Evolutionary conservation across 2,113 vertebrate species (phyloP).

Genomic region (Carassius carassius): DNA sequence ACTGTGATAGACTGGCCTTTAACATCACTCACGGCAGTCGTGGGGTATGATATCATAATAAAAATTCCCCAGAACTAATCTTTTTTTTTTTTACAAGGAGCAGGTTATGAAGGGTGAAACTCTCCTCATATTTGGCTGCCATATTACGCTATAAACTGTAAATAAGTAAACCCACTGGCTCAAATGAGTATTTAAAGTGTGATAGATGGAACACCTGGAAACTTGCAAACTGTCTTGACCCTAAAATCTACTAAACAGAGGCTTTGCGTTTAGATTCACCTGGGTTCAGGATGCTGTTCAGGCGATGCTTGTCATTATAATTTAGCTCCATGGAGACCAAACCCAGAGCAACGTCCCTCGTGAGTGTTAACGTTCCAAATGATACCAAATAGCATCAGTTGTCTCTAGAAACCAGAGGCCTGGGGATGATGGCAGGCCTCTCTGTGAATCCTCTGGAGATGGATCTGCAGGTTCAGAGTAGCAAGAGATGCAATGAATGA

Average conservation of each 20-base stretch:
- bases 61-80: conserved; percentile 27
- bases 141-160: neutral
- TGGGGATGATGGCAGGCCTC: neutral
- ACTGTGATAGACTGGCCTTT: conserved; percentile 17
- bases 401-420: neutral
- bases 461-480: neutral
- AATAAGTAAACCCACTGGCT: neutral
- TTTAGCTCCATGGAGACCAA: neutral
- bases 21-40: conserved; percentile 12
- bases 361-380: neutral
- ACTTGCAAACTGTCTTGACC: neutral
- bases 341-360: neutral
- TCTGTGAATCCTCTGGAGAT: neutral
- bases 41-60: conserved; percentile 28
- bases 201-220: neutral
- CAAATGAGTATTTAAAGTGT: neutral
- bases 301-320: neutral
- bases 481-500: conserved; percentile 1
- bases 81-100: neutral
- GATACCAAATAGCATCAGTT: neutral
- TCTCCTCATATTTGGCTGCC: neutral
- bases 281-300: neutral
- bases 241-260: neutral
- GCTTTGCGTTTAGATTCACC: neutral
- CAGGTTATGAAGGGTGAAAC: conserved; percentile 19